Evolutionary conservation across 2,113 vertebrate genomes (phyloP).

Genomic region (Oncorhynchus nerka): DNA sequence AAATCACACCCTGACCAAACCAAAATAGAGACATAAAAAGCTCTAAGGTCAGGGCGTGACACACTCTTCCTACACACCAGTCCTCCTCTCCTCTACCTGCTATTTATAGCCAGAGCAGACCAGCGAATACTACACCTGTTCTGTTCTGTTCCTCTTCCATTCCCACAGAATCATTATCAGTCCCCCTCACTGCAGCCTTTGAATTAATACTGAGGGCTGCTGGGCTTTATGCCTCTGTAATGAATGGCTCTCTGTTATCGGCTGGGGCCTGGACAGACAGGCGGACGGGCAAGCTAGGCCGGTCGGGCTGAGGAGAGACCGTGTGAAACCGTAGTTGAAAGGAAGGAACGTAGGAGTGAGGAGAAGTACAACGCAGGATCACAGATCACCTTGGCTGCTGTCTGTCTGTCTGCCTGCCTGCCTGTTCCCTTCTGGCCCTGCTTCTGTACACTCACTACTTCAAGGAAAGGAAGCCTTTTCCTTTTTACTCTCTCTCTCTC

Average conservation of each 20-base stretch:
- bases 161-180: conserved; percentile 61
- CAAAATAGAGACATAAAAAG: no score
- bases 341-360: conserved; percentile 25
- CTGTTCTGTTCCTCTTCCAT: conserved; percentile 20
- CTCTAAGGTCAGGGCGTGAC: no score
- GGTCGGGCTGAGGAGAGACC: conserved; percentile 28
- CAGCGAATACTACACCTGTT: conserved; percentile 28
- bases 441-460: background rate
- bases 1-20: no score
- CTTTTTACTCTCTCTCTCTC: background rate
- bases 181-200: conserved; percentile 49
- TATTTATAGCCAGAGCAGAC: conserved; percentile 59
- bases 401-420: background rate
- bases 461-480: background rate
- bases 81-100: conserved; percentile 13
- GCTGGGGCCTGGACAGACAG: conserved; percentile 45
- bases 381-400: conserved; percentile 36
- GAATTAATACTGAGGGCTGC: conserved; percentile 56
- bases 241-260: conserved; percentile 40
- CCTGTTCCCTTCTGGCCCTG: background rate
- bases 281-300: conserved; percentile 14
- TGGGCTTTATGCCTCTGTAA: conserved; percentile 50
- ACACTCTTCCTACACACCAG: conserved; percentile 3
- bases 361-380: conserved; percentile 49
- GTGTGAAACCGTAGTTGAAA: conserved; percentile 50